A percentile compares a stretch with the other conserved stretches of the same genome.
These are phyloP conservation scores for Agelas oroides DNA, from an alignment of 37 sponge, comb jelly and placozoan genomes.

Conservation along the genomic window DNA sequence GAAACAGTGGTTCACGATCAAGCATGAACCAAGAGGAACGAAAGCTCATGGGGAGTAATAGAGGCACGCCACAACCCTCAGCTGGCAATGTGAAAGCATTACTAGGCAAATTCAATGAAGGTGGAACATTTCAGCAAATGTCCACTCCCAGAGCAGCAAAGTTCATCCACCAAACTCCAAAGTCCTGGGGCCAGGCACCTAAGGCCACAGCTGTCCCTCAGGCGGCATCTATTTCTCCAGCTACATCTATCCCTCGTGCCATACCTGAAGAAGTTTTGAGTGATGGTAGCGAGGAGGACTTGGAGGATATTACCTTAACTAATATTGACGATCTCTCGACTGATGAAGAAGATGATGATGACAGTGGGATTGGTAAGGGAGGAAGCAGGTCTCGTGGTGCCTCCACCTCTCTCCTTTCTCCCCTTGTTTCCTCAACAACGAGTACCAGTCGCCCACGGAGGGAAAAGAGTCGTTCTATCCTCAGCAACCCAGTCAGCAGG, in stretches of 20 bases:
- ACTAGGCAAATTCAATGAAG: not conserved
- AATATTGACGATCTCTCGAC: slow-evolving; percentile 30
- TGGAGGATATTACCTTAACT: slow-evolving; percentile 32
- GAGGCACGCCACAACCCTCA: not conserved
- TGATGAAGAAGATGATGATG: slow-evolving; percentile 20
- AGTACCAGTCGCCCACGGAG: too few relatives aligned
- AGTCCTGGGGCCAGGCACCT: not conserved
- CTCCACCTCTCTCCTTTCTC: too few relatives aligned
- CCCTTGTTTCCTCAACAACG: too few relatives aligned
- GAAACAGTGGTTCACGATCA: not conserved
- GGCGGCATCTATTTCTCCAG: too few relatives aligned
- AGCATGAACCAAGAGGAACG: not conserved
- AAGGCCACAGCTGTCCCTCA: not conserved
- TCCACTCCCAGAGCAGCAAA: not conserved
- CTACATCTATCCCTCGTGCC: not conserved
- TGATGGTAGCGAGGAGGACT: slow-evolving; percentile 32
- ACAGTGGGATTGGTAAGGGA: slow-evolving; percentile 6
- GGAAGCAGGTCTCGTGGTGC: not conserved
- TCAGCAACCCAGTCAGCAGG: too few relatives aligned
- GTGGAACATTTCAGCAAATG: not conserved
- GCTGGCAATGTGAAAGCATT: not conserved
- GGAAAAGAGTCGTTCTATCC: too few relatives aligned
- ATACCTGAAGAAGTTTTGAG: not conserved
- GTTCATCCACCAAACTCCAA: not conserved
- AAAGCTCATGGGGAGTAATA: not conserved